Evolutionary conservation across 2,113 vertebrate genomes (phyloP).

Genomic region (Prionailurus bengalensis): DNA sequence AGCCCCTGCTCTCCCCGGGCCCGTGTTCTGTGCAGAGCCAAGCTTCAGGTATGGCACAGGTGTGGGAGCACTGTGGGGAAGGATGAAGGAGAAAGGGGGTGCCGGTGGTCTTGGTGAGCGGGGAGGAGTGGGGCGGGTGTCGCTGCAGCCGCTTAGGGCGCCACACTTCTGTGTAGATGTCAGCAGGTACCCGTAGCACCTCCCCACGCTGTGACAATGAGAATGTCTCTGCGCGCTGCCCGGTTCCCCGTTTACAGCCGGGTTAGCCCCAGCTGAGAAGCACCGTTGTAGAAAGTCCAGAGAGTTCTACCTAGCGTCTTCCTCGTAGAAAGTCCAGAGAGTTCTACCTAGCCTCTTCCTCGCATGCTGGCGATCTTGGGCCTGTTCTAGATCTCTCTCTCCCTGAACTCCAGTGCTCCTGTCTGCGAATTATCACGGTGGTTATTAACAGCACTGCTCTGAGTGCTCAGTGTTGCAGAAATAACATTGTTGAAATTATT

Average conservation of each 20-base stretch:
- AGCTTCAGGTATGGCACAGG: neutral
- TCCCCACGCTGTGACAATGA: neutral
- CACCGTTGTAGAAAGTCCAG: neutral
- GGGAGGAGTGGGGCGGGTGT: too few relatives aligned
- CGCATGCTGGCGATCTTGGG: neutral
- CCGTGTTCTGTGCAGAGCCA: neutral
- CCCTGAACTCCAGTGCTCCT: neutral
- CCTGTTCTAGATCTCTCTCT: neutral
- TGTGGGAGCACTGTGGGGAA: neutral
- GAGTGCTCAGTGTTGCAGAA: neutral
- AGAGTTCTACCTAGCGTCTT: neutral
- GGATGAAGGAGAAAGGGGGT: neutral
- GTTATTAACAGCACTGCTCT: neutral
- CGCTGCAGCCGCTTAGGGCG: accelerated
- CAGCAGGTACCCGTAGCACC: too few relatives aligned
- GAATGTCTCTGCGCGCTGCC: neutral
- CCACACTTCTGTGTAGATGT: neutral
- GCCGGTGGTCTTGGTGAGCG: too few relatives aligned
- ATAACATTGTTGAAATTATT: too few relatives aligned
- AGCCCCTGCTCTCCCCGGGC: accelerated
- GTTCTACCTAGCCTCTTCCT: neutral
- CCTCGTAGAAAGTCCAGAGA: neutral
- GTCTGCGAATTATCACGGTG: neutral
- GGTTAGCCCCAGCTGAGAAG: neutral
- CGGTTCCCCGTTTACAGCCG: accelerated